These are phyloP conservation scores for Grapholita molesta DNA, from an alignment of 1,140 invertebrate species.

Conservation along the genomic window DNA sequence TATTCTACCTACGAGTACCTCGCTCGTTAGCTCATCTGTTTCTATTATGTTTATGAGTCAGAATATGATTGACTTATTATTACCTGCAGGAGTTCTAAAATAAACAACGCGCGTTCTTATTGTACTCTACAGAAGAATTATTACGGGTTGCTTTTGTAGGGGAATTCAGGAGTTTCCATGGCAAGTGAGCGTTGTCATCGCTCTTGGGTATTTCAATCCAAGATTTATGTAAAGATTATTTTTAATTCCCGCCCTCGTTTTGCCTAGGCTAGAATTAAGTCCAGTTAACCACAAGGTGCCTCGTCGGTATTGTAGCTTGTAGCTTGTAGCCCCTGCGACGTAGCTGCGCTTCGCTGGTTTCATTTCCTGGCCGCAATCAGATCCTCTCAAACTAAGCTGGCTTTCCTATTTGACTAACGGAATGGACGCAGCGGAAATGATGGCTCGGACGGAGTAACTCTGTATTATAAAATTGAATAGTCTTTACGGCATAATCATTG, in stretches of 20 bases:
- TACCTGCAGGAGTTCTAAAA: too few species aligned
- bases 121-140: too few species aligned
- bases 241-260: neutral
- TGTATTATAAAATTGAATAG: neutral
- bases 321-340: neutral
- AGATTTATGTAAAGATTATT: too few species aligned
- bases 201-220: too few species aligned
- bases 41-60: neutral
- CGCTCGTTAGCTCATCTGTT: neutral
- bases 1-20: too few species aligned
- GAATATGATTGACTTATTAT: neutral
- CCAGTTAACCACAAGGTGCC: neutral
- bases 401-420: neutral
- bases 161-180: too few species aligned
- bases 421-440: neutral
- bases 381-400: neutral
- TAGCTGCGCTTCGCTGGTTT: neutral
- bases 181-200: too few species aligned
- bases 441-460: neutral
- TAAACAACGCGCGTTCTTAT: too few species aligned
- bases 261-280: neutral
- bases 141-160: too few species aligned
- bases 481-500: neutral
- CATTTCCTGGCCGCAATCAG: conserved; percentile 11
- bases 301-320: neutral